phyloP scores from a whole-genome alignment of 2,797 vertebrate genomes.

The Phyllotis vaccarum region DNA sequence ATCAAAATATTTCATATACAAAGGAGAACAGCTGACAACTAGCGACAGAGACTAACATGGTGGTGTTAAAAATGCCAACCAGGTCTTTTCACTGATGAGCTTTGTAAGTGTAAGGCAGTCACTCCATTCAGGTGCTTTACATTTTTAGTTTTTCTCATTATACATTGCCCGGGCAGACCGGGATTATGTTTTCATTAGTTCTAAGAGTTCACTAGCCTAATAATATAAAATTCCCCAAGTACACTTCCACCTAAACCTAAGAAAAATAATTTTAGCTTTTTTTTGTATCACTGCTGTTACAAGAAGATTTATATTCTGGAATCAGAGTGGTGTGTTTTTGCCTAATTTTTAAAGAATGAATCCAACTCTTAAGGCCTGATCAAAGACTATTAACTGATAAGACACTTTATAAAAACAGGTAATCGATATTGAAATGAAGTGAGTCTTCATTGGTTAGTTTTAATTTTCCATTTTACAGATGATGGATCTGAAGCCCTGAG shows the following conservation, averaged over 20 bases:
- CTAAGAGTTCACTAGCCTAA: neutral
- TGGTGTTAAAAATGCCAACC: neutral
- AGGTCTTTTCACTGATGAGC: neutral
- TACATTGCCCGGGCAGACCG: neutral
- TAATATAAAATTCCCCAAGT: neutral
- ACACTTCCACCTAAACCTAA: neutral
- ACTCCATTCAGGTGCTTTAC: neutral
- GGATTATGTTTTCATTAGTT: neutral
- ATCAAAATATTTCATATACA: neutral
- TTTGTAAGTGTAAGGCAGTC: slow-evolving; percentile 18
- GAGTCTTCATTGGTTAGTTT: neutral
- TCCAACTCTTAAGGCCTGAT: neutral
- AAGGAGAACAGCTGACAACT: neutral
- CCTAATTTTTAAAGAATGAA: neutral
- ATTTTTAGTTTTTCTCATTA: neutral
- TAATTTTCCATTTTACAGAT: slow-evolving; percentile 42
- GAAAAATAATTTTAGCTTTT: neutral
- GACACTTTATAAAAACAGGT: neutral
- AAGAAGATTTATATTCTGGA: slow-evolving; percentile 1
- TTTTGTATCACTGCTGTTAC: neutral
- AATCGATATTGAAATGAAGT: neutral
- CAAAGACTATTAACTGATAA: slow-evolving; percentile 6
- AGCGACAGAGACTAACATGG: neutral
- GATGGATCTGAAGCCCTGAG: neutral
- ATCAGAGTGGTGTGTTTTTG: neutral